Evolutionary conservation across 2,888 invertebrate species (phyloP), one percentile per base, ranked within the genome.

Genomic region (Sphecodes monilicornis): DNA sequence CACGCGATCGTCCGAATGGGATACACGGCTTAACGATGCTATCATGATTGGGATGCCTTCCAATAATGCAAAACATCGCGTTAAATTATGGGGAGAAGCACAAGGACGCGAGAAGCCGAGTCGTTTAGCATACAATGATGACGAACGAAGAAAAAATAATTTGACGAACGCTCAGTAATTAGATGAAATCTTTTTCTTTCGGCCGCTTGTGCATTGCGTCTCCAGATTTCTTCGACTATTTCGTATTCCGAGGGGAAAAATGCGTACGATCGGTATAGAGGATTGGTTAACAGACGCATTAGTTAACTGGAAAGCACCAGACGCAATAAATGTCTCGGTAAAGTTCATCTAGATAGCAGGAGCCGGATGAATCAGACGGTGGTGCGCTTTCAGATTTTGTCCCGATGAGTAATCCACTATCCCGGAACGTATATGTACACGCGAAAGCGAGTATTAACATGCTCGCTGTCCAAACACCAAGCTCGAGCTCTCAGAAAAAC

Each of bases 381-480:
- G 82, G 70, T 74, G 72, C 77, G 60, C 46, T 82, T 57, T 69
- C 81, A 76, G 78, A 82, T 87, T 82, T 84, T 54, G 75, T 69
- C 75, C 69, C 82, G 87, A 78, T 88, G 87, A 88, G 80, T 83
- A 88, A 87, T 85, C 87, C 73, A 39, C 66, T 41, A 66, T 76
- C 72, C 11, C 71, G 16, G 13, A 41, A 36, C 39, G 16, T n/a
- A n/a, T n/a, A n/a, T n/a, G n/a, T n/a, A n/a, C n/a, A n/a, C n/a
- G n/a, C n/a, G n/a, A n/a, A n/a, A n/a, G n/a, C n/a, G 36, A 36
- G 36, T 36, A 36, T 36, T 5, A 36, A 36, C 36, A 36, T 36
- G 36, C 36, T 36, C 36, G 36, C 36, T 36, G 36, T 5, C 36
- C 3, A 36, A 36, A 36, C n/a, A n/a, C n/a, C 36, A 5, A 36